Conservation (phyloP, 2,113 vertebrate species). For the Corydoras maculifer region DNA sequence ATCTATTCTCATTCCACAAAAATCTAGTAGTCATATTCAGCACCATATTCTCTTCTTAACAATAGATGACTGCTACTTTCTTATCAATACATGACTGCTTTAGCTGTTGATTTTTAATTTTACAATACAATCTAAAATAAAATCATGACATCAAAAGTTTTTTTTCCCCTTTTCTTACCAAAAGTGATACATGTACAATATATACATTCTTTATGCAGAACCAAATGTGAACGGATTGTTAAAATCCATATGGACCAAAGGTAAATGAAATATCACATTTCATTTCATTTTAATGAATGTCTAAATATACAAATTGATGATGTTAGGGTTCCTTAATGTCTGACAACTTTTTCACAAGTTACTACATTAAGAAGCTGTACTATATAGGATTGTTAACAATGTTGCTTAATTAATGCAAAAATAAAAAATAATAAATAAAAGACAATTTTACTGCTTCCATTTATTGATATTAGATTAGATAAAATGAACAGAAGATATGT, state of each 20-base stretch:
- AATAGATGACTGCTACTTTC: not conserved
- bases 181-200: conserved; percentile 66
- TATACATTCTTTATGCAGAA: conserved; percentile 66
- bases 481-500: conserved; percentile 25
- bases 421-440: conserved; percentile 56
- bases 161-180: conserved; percentile 54
- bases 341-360: conserved; percentile 68
- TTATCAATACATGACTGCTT: not conserved
- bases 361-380: conserved; percentile 73
- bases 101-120: conserved; percentile 40
- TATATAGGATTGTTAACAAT: conserved; percentile 65
- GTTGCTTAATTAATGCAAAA: conserved; percentile 51
- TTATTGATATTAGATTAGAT: conserved; percentile 31
- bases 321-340: conserved; percentile 62
- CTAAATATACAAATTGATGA: conserved; percentile 72
- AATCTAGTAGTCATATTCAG: conserved; percentile 5
- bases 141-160: conserved; percentile 50
- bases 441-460: conserved; percentile 41
- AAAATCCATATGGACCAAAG: conserved; percentile 50
- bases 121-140: conserved; percentile 44
- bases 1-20: conserved; percentile 13
- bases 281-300: conserved; percentile 45
- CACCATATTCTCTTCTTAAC: not conserved
- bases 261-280: conserved; percentile 37
- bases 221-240: conserved; percentile 43